phyloP scores from a whole-genome alignment of 2,113 vertebrate genomes.

The Pantherophis guttatus region DNA sequence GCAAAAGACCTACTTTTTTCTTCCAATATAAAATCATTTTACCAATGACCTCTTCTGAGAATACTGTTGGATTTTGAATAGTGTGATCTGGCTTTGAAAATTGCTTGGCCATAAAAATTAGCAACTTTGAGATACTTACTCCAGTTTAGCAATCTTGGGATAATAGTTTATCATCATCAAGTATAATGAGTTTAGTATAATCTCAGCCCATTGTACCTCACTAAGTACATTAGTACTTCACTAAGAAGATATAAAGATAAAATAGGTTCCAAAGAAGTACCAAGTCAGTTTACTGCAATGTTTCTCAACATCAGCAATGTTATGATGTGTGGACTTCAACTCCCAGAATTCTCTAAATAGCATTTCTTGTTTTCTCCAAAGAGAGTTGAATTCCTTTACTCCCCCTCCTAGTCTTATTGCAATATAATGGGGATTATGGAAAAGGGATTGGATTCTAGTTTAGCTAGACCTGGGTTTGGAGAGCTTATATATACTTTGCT shows the following conservation, averaged over 20 bases:
- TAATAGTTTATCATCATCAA: neutral
- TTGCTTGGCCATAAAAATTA: neutral
- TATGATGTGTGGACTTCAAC: neutral
- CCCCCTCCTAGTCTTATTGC: too few species aligned
- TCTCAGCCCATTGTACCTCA: neutral
- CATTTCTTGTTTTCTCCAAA: neutral
- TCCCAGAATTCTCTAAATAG: neutral
- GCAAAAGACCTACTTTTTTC: neutral
- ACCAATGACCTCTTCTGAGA: neutral
- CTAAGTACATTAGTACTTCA: neutral
- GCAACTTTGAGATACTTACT: neutral
- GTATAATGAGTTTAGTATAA: neutral
- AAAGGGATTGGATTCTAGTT: neutral
- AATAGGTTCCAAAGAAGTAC: neutral
- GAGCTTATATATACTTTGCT: neutral
- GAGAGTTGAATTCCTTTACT: neutral
- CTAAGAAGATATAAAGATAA: neutral
- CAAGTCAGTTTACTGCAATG: neutral
- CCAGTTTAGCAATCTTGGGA: neutral
- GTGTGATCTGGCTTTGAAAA: neutral
- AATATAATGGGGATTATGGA: neutral
- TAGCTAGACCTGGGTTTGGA: neutral
- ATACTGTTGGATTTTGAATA: neutral
- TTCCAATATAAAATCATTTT: neutral
- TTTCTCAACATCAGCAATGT: neutral